A percentile compares a stretch with the other conserved stretches of the same genome.
Evolutionary conservation across 2,888 invertebrate species (phyloP).

Genomic region (Drosophila anomalata): DNA sequence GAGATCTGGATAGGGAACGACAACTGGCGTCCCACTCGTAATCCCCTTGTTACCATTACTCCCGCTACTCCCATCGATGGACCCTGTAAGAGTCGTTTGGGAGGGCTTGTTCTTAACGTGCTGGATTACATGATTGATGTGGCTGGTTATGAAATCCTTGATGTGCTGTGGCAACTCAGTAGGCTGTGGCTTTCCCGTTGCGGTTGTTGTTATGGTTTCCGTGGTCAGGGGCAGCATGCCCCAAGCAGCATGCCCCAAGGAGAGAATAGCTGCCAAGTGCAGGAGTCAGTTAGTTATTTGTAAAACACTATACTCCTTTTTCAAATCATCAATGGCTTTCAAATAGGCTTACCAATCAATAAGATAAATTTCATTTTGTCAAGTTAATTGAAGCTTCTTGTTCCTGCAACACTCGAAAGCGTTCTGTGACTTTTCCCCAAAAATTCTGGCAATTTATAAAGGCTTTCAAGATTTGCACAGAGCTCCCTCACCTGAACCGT

Average conservation of each 20-base stretch:
- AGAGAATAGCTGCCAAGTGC: slow-evolving; percentile 39
- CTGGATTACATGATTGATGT: slow-evolving; percentile 65
- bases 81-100: slow-evolving; percentile 49
- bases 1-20: slow-evolving; percentile 54
- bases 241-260: slow-evolving; percentile 44
- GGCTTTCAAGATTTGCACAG: slow-evolving; percentile 8
- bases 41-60: not conserved
- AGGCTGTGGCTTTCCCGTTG: slow-evolving; percentile 40
- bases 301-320: not conserved
- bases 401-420: slow-evolving; percentile 15
- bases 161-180: slow-evolving; percentile 57
- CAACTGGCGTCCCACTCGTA: slow-evolving; percentile 27
- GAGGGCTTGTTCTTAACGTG: slow-evolving; percentile 44
- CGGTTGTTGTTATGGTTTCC: slow-evolving; percentile 11
- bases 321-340: too few species aligned
- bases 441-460: slow-evolving; percentile 52
- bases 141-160: slow-evolving; percentile 61
- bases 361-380: slow-evolving; percentile 47
- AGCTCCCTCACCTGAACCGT: slow-evolving; percentile 23
- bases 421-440: slow-evolving; percentile 52
- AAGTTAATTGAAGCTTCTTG: not conserved
- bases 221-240: slow-evolving; percentile 4
- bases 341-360: slow-evolving; percentile 52
- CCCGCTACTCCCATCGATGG: slow-evolving; percentile 51
- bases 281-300: not conserved